Evolutionary conservation across 2,797 vertebrate genomes (phyloP).

Genomic region (Chloroceryle inda): DNA sequence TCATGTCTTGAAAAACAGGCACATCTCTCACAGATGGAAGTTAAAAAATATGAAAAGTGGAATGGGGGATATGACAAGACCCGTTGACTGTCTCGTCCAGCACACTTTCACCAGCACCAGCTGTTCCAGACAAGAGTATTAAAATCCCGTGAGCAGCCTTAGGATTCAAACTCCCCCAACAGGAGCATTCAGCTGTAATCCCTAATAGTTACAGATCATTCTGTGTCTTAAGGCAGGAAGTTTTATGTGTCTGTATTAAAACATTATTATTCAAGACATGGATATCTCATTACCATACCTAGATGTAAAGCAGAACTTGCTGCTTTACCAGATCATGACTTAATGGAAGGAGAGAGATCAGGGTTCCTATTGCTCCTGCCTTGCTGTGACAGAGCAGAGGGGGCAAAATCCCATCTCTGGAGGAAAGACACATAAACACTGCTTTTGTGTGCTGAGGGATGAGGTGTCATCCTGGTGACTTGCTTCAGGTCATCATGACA

Average conservation of each 20-base stretch:
- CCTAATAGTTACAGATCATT: slow-evolving; percentile 56
- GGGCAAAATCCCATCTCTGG: fast-evolving
- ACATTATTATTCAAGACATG: slow-evolving; percentile 44
- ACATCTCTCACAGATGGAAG: not conserved
- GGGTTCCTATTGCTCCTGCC: not conserved
- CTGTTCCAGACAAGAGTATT: slow-evolving; percentile 46
- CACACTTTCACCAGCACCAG: slow-evolving; percentile 34
- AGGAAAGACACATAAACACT: not conserved
- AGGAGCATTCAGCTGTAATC: slow-evolving; percentile 41
- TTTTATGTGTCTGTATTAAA: slow-evolving; percentile 55
- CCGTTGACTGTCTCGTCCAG: not conserved
- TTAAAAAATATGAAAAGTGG: slow-evolving; percentile 20
- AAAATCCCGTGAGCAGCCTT: slow-evolving; percentile 39
- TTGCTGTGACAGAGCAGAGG: not conserved
- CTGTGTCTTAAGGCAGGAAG: slow-evolving; percentile 51
- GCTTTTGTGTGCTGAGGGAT: not conserved
- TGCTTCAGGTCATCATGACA: not conserved
- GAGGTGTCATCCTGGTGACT: not conserved
- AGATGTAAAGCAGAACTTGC: slow-evolving; percentile 18
- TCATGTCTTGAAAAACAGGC: not conserved
- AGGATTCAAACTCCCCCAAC: slow-evolving; percentile 38
- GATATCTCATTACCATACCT: slow-evolving; percentile 15
- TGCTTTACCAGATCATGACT: not conserved
- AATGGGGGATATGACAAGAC: not conserved
- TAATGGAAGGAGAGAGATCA: not conserved